A percentile compares a stretch with the other conserved stretches of the same genome.
Evolutionary conservation across 2,113 vertebrate genomes (phyloP).

Genomic region (Fregetta grallaria): DNA sequence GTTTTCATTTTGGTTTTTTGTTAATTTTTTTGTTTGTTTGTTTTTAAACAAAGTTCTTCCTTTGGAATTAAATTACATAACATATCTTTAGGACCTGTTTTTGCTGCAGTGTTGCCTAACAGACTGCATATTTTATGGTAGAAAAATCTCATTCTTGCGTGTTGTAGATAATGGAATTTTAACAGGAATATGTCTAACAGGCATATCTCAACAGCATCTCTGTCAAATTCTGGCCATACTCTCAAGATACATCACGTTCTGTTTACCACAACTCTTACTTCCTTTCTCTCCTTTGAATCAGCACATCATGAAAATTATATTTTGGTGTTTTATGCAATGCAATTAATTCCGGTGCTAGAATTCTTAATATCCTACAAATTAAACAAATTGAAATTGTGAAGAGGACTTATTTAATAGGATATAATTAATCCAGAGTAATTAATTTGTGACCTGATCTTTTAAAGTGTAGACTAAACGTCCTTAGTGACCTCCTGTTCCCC

Average conservation of each 20-base stretch:
- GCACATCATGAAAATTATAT: background rate
- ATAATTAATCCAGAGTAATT: slow-evolving; percentile 37
- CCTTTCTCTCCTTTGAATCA: background rate
- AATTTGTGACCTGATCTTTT: slow-evolving; percentile 32
- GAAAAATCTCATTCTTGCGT: background rate
- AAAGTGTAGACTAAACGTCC: background rate
- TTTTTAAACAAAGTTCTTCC: background rate
- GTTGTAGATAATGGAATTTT: slow-evolving; percentile 12
- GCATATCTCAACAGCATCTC: background rate
- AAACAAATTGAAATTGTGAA: slow-evolving; percentile 4
- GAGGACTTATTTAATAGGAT: background rate
- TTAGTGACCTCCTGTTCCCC: background rate
- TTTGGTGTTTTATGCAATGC: background rate
- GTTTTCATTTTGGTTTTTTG: background rate
- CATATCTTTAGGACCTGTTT: background rate
- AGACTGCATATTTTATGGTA: background rate
- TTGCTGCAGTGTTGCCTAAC: background rate
- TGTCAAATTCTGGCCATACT: background rate
- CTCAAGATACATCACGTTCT: background rate
- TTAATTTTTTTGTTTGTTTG: background rate
- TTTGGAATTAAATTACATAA: background rate
- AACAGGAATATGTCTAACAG: slow-evolving; percentile 11
- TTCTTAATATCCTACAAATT: background rate
- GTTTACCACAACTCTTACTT: background rate
- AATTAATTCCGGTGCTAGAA: background rate